Percentiles rank a stretch among this genome's conserved stretches.
phyloP scores from a whole-genome alignment of 2,888 invertebrate species.

The Tachina grossa region DNA sequence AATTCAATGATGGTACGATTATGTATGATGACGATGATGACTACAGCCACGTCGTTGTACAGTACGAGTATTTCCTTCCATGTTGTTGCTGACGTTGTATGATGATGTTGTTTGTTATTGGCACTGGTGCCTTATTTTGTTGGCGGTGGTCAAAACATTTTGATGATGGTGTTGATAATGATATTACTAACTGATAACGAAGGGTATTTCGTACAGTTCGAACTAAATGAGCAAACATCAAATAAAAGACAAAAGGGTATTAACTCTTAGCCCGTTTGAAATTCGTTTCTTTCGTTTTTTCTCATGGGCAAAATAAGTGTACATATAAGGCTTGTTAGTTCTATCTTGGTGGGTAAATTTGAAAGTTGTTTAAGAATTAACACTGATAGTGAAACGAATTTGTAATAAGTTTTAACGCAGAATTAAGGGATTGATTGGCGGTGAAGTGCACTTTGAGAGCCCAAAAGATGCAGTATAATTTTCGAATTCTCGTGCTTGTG shows the following conservation, averaged over 20 bases:
- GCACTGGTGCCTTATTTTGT: conserved; percentile 44
- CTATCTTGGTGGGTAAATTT: not conserved
- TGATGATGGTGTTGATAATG: conserved; percentile 66
- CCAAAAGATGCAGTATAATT: too few species aligned
- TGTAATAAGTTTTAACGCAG: too few species aligned
- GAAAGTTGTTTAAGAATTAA: not conserved
- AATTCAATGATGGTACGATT: conserved; percentile 68
- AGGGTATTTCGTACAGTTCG: conserved; percentile 51
- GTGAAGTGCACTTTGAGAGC: too few species aligned
- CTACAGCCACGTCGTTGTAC: conserved; percentile 14
- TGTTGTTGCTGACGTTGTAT: conserved; percentile 21
- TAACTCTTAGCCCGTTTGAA: conserved; percentile 39
- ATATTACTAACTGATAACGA: conserved; percentile 67
- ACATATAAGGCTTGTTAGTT: conserved; percentile 15
- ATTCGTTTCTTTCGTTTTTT: not conserved
- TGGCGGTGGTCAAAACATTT: conserved; percentile 69
- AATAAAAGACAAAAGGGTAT: conserved; percentile 60
- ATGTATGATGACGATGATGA: conserved; percentile 37
- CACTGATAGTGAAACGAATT: too few species aligned
- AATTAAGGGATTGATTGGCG: too few species aligned
- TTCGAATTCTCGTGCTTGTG: too few species aligned
- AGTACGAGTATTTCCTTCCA: too few species aligned
- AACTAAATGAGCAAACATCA: conserved; percentile 68
- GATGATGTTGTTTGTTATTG: conserved; percentile 41
- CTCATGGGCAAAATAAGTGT: conserved; percentile 1